Conservation (phyloP, 2,888 invertebrate species). For the Petrophora chlorosata region DNA sequence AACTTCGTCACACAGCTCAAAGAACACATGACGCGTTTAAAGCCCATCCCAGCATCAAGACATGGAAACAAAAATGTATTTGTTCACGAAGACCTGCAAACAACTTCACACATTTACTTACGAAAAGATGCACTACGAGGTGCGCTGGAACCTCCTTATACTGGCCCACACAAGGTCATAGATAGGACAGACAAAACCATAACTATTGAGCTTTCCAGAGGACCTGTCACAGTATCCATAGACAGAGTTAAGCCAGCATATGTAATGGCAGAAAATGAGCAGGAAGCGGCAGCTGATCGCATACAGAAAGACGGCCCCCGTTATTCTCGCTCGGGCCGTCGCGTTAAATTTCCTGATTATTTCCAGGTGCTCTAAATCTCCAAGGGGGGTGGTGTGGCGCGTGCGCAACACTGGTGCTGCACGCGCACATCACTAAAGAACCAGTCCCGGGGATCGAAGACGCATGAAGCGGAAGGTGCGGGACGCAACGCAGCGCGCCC, state of each 20-base stretch:
- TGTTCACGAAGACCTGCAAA: conserved; percentile 11
- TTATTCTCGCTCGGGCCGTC: conserved; percentile 1
- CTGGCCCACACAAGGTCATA: conserved; percentile 24
- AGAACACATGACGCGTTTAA: conserved; percentile 8
- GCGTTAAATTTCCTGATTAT: conserved; percentile 6
- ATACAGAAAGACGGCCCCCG: too few relatives aligned
- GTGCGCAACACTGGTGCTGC: too few relatives aligned
- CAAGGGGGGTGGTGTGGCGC: conserved; percentile 11
- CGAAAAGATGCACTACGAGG: conserved; percentile 21
- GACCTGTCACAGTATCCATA: conserved; percentile 6
- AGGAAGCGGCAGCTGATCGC: too few relatives aligned
- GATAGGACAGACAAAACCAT: conserved; percentile 6
- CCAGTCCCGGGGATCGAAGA: too few relatives aligned
- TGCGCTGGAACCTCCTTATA: conserved; percentile 23
- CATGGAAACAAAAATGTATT: conserved; percentile 4
- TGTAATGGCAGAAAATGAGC: neutral
- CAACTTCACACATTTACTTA: conserved; percentile 16
- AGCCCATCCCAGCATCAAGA: conserved; percentile 11
- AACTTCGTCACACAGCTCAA: conserved; percentile 11
- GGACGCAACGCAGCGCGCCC: too few relatives aligned
- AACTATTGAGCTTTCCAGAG: neutral
- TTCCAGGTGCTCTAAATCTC: conserved; percentile 2
- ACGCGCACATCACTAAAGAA: too few relatives aligned
- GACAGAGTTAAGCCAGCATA: conserved; percentile 14
- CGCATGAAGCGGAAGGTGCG: too few relatives aligned